Evolutionary conservation across 2,113 vertebrate genomes (phyloP).

Genomic region (Mirounga angustirostris): DNA sequence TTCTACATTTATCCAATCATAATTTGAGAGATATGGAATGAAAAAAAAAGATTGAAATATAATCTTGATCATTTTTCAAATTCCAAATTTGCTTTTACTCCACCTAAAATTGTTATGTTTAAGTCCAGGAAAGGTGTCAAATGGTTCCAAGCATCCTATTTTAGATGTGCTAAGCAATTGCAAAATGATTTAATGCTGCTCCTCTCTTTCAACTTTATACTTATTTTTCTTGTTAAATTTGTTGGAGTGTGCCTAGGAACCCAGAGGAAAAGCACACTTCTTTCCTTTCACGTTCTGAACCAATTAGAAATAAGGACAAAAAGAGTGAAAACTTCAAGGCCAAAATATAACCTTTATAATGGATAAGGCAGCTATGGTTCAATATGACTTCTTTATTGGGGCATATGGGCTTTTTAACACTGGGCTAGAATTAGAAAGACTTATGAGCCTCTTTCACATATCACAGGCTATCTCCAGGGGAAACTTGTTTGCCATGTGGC

Average conservation of each 20-base stretch:
- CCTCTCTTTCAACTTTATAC: neutral
- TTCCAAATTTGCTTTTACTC: neutral
- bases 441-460: neutral
- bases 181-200: neutral
- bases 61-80: neutral
- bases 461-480: neutral
- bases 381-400: constrained; percentile 2
- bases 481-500: neutral
- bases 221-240: constrained; percentile 22
- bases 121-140: neutral
- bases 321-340: neutral
- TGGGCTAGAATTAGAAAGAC: neutral
- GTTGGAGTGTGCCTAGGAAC: neutral
- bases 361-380: neutral
- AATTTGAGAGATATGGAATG: neutral
- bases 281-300: neutral
- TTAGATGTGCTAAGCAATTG: neutral
- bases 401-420: neutral
- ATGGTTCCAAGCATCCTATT: neutral
- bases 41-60: neutral
- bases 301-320: constrained; percentile 54
- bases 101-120: neutral
- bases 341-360: constrained; percentile 39
- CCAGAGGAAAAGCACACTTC: neutral
- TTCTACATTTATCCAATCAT: neutral